Percentiles rank a stretch among this genome's conserved stretches.
Conservation (phyloP, 2,888 invertebrate species). For the Carcina quercana region DNA sequence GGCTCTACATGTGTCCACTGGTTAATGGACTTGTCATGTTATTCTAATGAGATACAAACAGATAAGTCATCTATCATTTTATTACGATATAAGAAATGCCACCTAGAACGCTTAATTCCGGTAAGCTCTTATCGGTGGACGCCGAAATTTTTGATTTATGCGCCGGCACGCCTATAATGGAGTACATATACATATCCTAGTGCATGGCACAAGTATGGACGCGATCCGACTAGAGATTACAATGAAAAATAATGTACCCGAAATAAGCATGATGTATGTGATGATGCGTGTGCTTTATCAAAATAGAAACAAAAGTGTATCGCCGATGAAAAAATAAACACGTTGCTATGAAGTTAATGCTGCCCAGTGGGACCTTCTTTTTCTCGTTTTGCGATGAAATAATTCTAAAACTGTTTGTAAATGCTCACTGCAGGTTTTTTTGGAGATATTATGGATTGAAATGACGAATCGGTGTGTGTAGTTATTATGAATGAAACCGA, state of each 20-base stretch:
- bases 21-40: slow-evolving; percentile 73
- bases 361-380: no score
- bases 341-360: no score
- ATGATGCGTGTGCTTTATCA: slow-evolving; percentile 22
- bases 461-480: no score
- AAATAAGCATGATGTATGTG: slow-evolving; percentile 21
- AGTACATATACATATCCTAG: slow-evolving; percentile 16
- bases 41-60: slow-evolving; percentile 59
- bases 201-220: no score
- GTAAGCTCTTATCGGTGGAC: slow-evolving; percentile 38
- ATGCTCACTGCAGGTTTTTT: no score
- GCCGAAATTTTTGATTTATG: slow-evolving; percentile 52
- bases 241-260: slow-evolving; percentile 39
- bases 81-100: slow-evolving; percentile 35
- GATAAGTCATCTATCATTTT: slow-evolving; percentile 62
- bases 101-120: slow-evolving; percentile 40
- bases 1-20: slow-evolving; percentile 40
- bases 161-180: slow-evolving; percentile 20
- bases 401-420: no score
- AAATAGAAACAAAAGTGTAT: slow-evolving; percentile 17
- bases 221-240: slow-evolving; percentile 36
- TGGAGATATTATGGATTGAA: no score
- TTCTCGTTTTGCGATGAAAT: no score
- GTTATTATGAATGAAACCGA: no score
- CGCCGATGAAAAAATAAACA: no score